Percentiles rank a stretch among this genome's conserved stretches.
Conservation (phyloP, 1,140 invertebrate species). For the Lordiphosa clarofinis region DNA sequence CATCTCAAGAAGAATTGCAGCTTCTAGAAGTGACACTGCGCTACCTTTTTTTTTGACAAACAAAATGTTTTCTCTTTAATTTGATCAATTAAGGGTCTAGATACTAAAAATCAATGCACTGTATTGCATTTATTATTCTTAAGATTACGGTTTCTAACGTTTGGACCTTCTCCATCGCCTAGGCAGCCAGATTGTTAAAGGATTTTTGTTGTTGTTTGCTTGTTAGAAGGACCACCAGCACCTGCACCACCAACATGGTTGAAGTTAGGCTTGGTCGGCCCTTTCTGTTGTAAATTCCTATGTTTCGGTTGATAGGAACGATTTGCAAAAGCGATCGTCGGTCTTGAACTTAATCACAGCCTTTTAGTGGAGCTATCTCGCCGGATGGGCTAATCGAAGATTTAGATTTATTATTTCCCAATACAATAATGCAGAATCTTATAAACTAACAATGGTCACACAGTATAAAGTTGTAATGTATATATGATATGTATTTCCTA, state of each 20-base stretch:
- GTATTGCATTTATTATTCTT: conserved; percentile 17
- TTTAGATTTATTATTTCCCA: conserved; percentile 32
- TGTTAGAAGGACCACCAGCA: neutral
- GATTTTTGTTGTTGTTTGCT: conserved; percentile 27
- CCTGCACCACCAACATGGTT: neutral
- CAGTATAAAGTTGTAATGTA: conserved; percentile 21
- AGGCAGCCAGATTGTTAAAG: conserved; percentile 43
- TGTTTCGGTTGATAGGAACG: conserved; percentile 56
- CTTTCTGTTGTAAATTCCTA: conserved; percentile 5
- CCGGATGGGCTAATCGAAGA: conserved; percentile 23
- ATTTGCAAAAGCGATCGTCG: conserved; percentile 59
- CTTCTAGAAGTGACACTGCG: no score
- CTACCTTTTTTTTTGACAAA: no score
- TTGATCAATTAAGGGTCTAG: no score
- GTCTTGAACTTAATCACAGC: conserved; percentile 45
- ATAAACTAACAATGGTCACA: neutral
- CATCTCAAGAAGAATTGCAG: no score
- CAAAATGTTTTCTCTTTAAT: no score
- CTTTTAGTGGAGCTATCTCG: conserved; percentile 23
- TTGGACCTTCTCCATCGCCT: neutral
- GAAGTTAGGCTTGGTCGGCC: neutral
- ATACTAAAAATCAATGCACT: conserved; percentile 30
- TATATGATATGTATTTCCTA: no score
- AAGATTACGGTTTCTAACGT: no score
- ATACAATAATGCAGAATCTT: neutral